These are phyloP conservation scores for Trematomus loennbergii DNA, from an alignment of 2,113 vertebrate species.

Conservation along the genomic window DNA sequence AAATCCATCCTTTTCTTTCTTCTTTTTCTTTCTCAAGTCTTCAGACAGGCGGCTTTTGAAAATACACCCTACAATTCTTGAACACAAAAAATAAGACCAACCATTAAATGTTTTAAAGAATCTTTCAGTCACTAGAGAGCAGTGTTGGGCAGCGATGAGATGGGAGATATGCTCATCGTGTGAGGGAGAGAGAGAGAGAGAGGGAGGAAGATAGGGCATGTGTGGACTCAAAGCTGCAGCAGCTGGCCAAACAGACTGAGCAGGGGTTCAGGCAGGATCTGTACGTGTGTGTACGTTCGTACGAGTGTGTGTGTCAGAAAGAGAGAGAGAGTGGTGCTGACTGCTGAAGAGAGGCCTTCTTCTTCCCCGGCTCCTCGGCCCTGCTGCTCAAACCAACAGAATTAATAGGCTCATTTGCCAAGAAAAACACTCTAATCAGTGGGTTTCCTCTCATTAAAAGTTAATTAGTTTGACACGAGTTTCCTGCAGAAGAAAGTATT, in stretches of 20 bases:
- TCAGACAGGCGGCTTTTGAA: background rate
- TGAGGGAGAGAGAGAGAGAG: background rate
- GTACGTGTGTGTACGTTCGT: slow-evolving; percentile 45
- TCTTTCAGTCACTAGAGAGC: slow-evolving; percentile 72
- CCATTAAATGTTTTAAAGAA: background rate
- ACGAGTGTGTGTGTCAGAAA: slow-evolving; percentile 26
- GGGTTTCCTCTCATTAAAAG: slow-evolving; percentile 91
- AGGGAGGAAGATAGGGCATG: background rate
- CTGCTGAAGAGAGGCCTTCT: slow-evolving; percentile 68
- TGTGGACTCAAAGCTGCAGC: slow-evolving; percentile 50
- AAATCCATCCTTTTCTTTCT: background rate
- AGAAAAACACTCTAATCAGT: slow-evolving; percentile 90
- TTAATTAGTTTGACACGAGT: slow-evolving; percentile 89
- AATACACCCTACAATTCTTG: background rate
- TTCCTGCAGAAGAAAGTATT: slow-evolving; percentile 88
- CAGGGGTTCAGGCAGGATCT: slow-evolving; percentile 54
- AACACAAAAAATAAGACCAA: background rate
- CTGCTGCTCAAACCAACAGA: slow-evolving; percentile 82
- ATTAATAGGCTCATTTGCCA: slow-evolving; percentile 88
- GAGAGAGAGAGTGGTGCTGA: slow-evolving; percentile 53
- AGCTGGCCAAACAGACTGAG: slow-evolving; percentile 72
- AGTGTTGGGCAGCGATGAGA: slow-evolving; percentile 64
- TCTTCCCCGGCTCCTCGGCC: slow-evolving; percentile 68
- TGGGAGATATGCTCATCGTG: background rate
- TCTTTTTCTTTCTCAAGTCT: background rate